Percentiles rank a stretch among this genome's conserved stretches.
These are phyloP conservation scores for Lapara coniferarum DNA, from an alignment of 2,888 invertebrate species.

Conservation along the genomic window DNA sequence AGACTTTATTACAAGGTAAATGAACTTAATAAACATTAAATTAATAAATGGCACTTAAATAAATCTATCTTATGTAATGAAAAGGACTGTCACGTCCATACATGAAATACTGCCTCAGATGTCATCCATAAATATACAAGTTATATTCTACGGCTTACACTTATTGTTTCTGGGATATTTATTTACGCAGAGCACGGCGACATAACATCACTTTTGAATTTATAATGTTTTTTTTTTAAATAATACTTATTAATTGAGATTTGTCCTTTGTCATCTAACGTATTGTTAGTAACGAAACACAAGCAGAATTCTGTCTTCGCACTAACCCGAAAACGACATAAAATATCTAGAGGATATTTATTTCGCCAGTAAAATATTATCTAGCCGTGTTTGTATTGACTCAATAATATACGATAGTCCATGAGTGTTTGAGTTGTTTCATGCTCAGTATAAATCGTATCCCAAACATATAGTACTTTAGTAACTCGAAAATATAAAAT, in stretches of 20 bases:
- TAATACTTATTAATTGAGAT: too few relatives aligned
- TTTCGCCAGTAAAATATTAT: too few relatives aligned
- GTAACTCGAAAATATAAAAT: not conserved
- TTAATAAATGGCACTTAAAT: slow-evolving; percentile 60
- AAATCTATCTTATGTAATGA: slow-evolving; percentile 44
- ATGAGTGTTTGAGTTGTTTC: not conserved
- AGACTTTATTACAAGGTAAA: slow-evolving; percentile 34
- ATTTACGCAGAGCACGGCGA: not conserved
- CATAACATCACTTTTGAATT: not conserved
- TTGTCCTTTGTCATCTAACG: too few relatives aligned
- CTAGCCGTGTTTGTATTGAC: too few relatives aligned
- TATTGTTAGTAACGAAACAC: too few relatives aligned
- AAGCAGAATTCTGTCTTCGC: too few relatives aligned
- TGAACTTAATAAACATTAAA: slow-evolving; percentile 11
- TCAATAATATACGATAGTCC: too few relatives aligned
- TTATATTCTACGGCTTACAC: slow-evolving; percentile 25
- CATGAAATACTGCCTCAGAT: slow-evolving; percentile 81
- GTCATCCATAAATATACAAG: slow-evolving; percentile 54
- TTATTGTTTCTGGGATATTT: slow-evolving; percentile 14
- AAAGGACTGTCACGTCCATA: slow-evolving; percentile 54
- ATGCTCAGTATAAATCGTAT: not conserved
- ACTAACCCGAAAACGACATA: too few relatives aligned
- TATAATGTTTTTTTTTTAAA: not conserved
- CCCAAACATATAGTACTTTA: not conserved
- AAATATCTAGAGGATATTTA: not conserved